phyloP scores from a whole-genome alignment of 2,113 vertebrate genomes.

The Cynoglossus semilaevis region DNA sequence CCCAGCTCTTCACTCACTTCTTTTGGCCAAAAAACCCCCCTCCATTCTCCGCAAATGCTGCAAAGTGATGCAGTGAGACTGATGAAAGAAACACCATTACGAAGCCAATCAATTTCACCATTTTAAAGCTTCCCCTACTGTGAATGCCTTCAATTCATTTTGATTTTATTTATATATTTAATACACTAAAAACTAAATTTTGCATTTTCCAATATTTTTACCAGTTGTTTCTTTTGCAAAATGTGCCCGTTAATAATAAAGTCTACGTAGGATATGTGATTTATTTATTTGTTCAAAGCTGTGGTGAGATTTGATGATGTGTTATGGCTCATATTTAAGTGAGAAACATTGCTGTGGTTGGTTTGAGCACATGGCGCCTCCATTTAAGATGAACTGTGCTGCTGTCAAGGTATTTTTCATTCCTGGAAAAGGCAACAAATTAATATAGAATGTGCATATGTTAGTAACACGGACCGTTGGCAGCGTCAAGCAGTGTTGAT shows the following conservation, averaged over 20 bases:
- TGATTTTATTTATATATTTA: too few species aligned
- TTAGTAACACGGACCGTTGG: conserved; percentile 46
- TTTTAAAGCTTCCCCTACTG: neutral
- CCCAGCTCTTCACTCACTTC: conserved; percentile 42
- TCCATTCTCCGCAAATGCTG: conserved; percentile 23
- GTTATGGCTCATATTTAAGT: neutral
- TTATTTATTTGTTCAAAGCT: too few species aligned
- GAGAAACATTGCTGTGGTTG: conserved; percentile 1
- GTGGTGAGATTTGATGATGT: too few species aligned
- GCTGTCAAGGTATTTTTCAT: conserved; percentile 18
- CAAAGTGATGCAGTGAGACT: conserved; percentile 27
- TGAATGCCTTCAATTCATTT: conserved; percentile 17
- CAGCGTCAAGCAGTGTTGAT: conserved; percentile 57
- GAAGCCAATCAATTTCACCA: conserved; percentile 38
- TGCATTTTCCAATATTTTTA: too few species aligned
- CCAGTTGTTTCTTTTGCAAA: too few species aligned
- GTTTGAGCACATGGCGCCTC: conserved; percentile 1
- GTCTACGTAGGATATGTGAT: too few species aligned
- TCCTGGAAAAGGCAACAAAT: conserved; percentile 26
- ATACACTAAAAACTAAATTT: too few species aligned
- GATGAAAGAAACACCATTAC: conserved; percentile 34
- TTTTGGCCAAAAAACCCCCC: conserved; percentile 32
- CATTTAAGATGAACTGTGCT: conserved; percentile 18
- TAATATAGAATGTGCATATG: conserved; percentile 55
- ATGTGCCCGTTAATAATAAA: too few species aligned